Evolutionary conservation across 2,888 invertebrate genomes (phyloP).

Genomic region (Dioctria rufipes): DNA sequence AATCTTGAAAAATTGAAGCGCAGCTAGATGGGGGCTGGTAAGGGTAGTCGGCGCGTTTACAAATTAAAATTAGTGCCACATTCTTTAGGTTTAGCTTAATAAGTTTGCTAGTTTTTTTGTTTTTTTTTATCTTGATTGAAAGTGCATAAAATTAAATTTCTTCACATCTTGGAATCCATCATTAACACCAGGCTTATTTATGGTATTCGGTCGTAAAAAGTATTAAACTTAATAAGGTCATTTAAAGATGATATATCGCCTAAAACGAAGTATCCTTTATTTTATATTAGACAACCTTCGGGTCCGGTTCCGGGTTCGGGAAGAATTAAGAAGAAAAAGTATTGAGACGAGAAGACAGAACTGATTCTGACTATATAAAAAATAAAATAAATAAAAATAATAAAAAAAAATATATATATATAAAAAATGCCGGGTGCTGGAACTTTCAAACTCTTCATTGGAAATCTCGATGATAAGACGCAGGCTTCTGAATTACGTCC

Average conservation of each 20-base stretch:
- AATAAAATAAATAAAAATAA: neutral
- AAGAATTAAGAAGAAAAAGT: slow-evolving; percentile 43
- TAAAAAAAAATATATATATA: neutral
- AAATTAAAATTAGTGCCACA: no score
- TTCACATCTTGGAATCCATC: no score
- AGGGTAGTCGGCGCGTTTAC: no score
- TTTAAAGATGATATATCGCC: slow-evolving; percentile 23
- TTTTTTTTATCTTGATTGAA: no score
- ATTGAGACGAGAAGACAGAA: slow-evolving; percentile 40
- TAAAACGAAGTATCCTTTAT: slow-evolving; percentile 48
- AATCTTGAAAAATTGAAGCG: no score
- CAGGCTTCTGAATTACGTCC: slow-evolving; percentile 90
- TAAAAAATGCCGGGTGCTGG: slow-evolving; percentile 88
- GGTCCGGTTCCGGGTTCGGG: slow-evolving; percentile 50
- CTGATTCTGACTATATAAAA: neutral
- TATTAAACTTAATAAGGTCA: neutral
- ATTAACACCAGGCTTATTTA: neutral
- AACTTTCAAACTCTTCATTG: slow-evolving; percentile 98
- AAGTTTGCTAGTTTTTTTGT: no score
- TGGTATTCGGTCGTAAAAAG: neutral
- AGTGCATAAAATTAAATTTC: no score
- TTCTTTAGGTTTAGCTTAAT: no score
- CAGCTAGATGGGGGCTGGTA: no score
- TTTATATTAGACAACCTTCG: slow-evolving; percentile 48
- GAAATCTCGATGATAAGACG: slow-evolving; percentile 95